Percentiles rank a stretch among this genome's conserved stretches.
Conservation (phyloP, 1,140 invertebrate species). For the Bombus sylvicola region DNA sequence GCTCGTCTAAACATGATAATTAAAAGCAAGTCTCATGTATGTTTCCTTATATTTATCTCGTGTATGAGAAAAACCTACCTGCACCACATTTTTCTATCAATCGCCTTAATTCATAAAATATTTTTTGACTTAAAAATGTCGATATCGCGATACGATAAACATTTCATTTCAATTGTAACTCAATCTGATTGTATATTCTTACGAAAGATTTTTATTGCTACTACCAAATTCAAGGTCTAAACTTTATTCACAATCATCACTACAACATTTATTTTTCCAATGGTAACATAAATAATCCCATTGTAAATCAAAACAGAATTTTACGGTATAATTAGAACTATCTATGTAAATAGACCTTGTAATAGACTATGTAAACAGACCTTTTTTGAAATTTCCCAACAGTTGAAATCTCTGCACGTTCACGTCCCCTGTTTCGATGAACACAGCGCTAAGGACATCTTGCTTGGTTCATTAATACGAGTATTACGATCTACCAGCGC, state of each 20-base stretch:
- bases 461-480: not conserved
- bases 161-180: slow-evolving; percentile 44
- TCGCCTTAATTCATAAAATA: not conserved
- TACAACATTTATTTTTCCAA: slow-evolving; percentile 23
- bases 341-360: slow-evolving; percentile 1
- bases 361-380: not conserved
- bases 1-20: too few relatives aligned
- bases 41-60: not conserved
- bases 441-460: too few relatives aligned
- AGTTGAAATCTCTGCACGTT: not conserved
- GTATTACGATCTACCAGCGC: too few relatives aligned
- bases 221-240: slow-evolving; percentile 53
- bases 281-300: not conserved
- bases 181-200: slow-evolving; percentile 28
- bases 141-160: too few relatives aligned
- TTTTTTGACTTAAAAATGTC: not conserved
- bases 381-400: not conserved
- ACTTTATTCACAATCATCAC: slow-evolving; percentile 33
- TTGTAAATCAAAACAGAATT: slow-evolving; percentile 1
- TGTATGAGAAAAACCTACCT: not conserved
- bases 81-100: not conserved
- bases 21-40: not conserved
- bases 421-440: not conserved
- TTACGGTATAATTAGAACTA: not conserved
- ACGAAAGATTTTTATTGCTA: slow-evolving; percentile 57